A percentile compares a stretch with the other conserved stretches of the same genome.
These are phyloP conservation scores for Clinocottus analis DNA, from an alignment of 2,113 vertebrate species.

Conservation along the genomic window DNA sequence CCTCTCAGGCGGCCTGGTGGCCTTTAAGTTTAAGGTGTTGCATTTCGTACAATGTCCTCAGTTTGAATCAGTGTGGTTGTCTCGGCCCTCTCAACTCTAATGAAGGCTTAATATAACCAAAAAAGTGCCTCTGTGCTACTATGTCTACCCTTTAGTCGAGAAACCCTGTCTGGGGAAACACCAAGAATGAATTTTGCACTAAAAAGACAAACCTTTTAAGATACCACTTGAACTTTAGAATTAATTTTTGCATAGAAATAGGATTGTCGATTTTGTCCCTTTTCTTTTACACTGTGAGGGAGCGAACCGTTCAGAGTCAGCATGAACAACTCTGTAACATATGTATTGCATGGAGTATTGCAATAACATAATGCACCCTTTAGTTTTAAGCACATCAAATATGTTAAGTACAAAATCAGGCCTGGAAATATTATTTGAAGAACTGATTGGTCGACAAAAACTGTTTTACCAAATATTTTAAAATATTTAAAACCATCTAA, in stretches of 20 bases:
- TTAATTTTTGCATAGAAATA: conserved; percentile 25
- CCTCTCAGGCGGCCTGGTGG: conserved; percentile 17
- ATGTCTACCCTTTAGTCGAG: neutral
- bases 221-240: conserved; percentile 27
- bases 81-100: conserved; percentile 6
- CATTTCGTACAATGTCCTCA: conserved; percentile 18
- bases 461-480: neutral
- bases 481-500: neutral
- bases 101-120: neutral
- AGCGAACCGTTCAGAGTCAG: conserved; percentile 8
- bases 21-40: conserved; percentile 25
- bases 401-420: neutral
- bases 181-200: conserved; percentile 19
- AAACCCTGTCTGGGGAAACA: conserved; percentile 11
- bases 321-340: neutral
- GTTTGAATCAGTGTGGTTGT: conserved; percentile 11
- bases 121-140: conserved; percentile 15
- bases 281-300: conserved; percentile 2
- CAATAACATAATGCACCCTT: neutral
- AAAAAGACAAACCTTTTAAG: conserved; percentile 19
- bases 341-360: neutral
- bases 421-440: neutral
- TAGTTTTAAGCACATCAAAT: neutral
- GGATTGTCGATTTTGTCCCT: neutral
- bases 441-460: neutral